Conservation (phyloP, 2,797 vertebrate genomes). For the Arnoldichthys spilopterus region DNA sequence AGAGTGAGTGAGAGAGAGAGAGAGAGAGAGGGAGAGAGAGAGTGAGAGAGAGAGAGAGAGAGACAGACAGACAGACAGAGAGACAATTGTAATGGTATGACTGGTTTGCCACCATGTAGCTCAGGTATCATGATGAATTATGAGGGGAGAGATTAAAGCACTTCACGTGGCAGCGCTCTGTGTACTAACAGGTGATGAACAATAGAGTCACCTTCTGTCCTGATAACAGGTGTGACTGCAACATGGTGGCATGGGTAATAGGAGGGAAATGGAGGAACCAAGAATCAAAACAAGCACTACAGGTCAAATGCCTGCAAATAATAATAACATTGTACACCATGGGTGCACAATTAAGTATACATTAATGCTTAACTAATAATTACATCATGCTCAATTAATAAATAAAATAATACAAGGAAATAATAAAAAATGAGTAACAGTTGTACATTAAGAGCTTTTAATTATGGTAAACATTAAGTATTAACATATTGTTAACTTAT, state of each 20-base stretch:
- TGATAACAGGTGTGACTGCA: neutral
- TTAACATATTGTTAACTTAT: too few relatives aligned
- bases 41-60: neutral
- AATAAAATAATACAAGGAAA: too few relatives aligned
- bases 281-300: too few relatives aligned
- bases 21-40: neutral
- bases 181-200: constrained; percentile 45
- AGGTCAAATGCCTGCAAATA: too few relatives aligned
- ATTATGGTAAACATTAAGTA: too few relatives aligned
- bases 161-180: constrained; percentile 33
- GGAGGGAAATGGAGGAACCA: neutral
- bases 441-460: too few relatives aligned
- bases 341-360: too few relatives aligned
- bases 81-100: constrained; percentile 1
- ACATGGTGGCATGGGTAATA: neutral
- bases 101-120: constrained; percentile 12
- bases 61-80: neutral
- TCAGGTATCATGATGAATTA: constrained; percentile 34
- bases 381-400: too few relatives aligned
- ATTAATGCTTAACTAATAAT: too few relatives aligned
- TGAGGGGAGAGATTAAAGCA: constrained; percentile 8
- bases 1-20: neutral
- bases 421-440: too few relatives aligned
- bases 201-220: neutral
- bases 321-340: too few relatives aligned